Evolutionary conservation across 2,797 vertebrate genomes (phyloP).

Genomic region (Xyrichtys novacula): DNA sequence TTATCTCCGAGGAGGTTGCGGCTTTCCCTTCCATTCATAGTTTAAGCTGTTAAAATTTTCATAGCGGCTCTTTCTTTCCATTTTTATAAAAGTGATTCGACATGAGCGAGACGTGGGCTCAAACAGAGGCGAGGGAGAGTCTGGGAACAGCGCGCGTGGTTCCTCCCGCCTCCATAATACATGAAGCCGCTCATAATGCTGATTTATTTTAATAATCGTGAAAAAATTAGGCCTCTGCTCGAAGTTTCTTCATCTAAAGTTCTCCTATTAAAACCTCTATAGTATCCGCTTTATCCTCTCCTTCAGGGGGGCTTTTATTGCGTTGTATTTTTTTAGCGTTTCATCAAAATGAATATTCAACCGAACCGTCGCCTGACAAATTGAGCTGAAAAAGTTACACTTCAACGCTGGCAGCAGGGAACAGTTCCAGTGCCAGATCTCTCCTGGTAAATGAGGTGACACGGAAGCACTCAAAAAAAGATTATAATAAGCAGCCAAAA

Average conservation of each 20-base stretch:
- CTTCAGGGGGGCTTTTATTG: constrained; percentile 10
- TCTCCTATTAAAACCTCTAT: constrained; percentile 3
- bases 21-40: constrained; percentile 52
- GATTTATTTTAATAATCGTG: constrained; percentile 20
- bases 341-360: constrained; percentile 37
- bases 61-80: constrained; percentile 59
- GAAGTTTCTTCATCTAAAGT: neutral
- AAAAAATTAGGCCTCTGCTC: constrained; percentile 12
- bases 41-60: constrained; percentile 76
- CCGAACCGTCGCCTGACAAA: neutral
- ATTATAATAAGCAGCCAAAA: constrained; percentile 39
- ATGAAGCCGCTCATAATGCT: constrained; percentile 11
- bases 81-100: constrained; percentile 67
- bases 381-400: constrained; percentile 9
- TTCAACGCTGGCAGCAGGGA: neutral
- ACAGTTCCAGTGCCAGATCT: constrained; percentile 3
- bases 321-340: constrained; percentile 6
- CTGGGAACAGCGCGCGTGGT: constrained; percentile 10
- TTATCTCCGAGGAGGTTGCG: constrained; percentile 49
- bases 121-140: constrained; percentile 19
- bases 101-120: constrained; percentile 18
- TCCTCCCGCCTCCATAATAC: constrained; percentile 19
- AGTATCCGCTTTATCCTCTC: constrained; percentile 5
- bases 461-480: constrained; percentile 22
- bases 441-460: constrained; percentile 17